Evolutionary conservation across 2,888 invertebrate species (phyloP), one percentile per base, ranked within the genome.

Genomic region (Malachius bipustulatus): DNA sequence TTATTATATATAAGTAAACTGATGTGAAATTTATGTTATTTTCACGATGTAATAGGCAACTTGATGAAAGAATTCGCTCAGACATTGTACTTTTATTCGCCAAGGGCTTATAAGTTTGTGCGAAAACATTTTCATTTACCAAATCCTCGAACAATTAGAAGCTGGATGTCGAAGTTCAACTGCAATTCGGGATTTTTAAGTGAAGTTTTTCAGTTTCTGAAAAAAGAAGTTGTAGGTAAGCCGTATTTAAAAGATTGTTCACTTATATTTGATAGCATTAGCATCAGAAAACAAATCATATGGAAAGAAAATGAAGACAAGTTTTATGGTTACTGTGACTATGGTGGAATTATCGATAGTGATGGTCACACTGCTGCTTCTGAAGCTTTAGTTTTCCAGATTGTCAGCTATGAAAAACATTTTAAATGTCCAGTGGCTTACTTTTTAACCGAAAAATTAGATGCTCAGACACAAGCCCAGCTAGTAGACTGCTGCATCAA

Each of bases 81-180:
- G 4, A 34, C 34, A 3, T 27, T 34, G 14, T 34, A 34, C 11
- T 28, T 34, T 10, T 34, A 34, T 10, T 47, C 45, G 2, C 48
- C 48, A 3, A 48, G 47, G 30, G 44, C 47, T 9, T 48, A 46
- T 30, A 36, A 39, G 12, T 47, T 45, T 41, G n/a, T 46, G 4
- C 26, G 38, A 26, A 13, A 37, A 34, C 15, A 48, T 37, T 44
- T 46, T 39, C 14, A 29, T 12, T 26, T 48, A 9, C 47, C 45
- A 28, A 42, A 43, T 38, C 39, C 32, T 13, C n/a, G 44, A 11
- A 47, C 45, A 6, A 47, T 49, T 13, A 13, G 28, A 28, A 34
- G 28, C 2, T 27, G 27, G 28, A 14, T 34, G 6, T 4, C 3
- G 4, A 41, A 30, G 12, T 11, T 42, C 8, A 44, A 48, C 15